Percentiles rank a stretch among this genome's conserved stretches.
Evolutionary conservation across 2,888 invertebrate genomes (phyloP).

Genomic region (Eledone cirrhosa): DNA sequence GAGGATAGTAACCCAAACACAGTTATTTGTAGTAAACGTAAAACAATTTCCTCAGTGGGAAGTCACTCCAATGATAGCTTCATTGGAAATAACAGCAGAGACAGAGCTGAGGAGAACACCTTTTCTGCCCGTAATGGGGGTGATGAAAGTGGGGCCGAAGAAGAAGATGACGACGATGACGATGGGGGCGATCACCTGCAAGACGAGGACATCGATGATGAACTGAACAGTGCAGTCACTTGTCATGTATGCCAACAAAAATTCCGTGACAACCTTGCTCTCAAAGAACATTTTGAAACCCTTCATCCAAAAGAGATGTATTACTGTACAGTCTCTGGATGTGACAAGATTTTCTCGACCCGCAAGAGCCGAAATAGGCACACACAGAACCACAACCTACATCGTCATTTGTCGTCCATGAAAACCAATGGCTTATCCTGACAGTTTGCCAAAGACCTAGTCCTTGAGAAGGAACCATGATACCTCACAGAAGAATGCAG

Average conservation of each 20-base stretch:
- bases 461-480: slow-evolving; percentile 29
- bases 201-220: slow-evolving; percentile 49
- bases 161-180: slow-evolving; percentile 35
- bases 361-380: slow-evolving; percentile 81
- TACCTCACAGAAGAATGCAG: slow-evolving; percentile 30
- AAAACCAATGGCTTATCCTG: slow-evolving; percentile 42
- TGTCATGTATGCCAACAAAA: slow-evolving; percentile 77
- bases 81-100: slow-evolving; percentile 7
- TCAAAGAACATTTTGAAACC: slow-evolving; percentile 80
- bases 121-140: slow-evolving; percentile 28
- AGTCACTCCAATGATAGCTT: slow-evolving; percentile 29
- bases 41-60: slow-evolving; percentile 16
- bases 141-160: slow-evolving; percentile 53
- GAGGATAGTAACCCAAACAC: background rate
- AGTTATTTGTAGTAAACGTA: slow-evolving; percentile 19
- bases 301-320: slow-evolving; percentile 77
- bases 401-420: slow-evolving; percentile 56
- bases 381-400: slow-evolving; percentile 75
- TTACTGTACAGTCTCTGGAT: slow-evolving; percentile 80
- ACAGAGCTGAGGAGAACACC: slow-evolving; percentile 23
- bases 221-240: slow-evolving; percentile 75
- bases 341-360: slow-evolving; percentile 81
- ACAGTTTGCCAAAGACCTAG: slow-evolving; percentile 27
- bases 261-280: slow-evolving; percentile 73
- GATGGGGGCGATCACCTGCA: slow-evolving; percentile 34